Base-by-base conservation (phyloP, 2,888 invertebrate genomes). In the Hirtodrosophila confusa region DNA sequence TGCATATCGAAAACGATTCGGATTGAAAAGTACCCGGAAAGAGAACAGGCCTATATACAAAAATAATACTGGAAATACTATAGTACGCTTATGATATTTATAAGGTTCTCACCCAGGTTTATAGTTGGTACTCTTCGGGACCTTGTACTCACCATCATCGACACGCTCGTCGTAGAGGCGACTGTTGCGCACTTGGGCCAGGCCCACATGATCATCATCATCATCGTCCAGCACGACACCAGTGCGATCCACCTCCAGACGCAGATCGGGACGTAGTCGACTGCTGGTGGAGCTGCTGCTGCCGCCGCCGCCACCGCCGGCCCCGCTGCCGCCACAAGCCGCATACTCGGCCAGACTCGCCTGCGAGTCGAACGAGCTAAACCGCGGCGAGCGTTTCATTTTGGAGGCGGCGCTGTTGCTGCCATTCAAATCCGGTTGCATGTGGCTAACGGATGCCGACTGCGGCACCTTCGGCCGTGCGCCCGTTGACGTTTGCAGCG, bases 381-480 rank as follows among this genome's bases (percentile, higher is more conserved):
- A 92, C 4, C 92, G 88, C 31, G 92, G 92, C 33, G 92, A 92
- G 8, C 92, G 89, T 72, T 92, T 92, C 91, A 92, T 92, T 75
- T 90, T 90, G 12, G 91, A 89, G 5, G 89, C 82, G 7, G 60
- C 75, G 31, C 54, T 54, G 43, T 51, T 51, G 61, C 78, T 57
- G 36, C 84, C 82, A 57, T 87, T 78, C 40, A 72, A 51, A 66
- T 87, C 74, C 56, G 82, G 68, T 40, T 72, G 75, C 69, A 88
- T 86, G 40, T 89, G 66, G 8, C 90, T 75, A 68, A 88, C 72
- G 67, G 92, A 86, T 35, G 88, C 87, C 3, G 90, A 90, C 75
- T 91, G 91, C 57, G 91, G 91, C 69, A 96, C 94, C 92, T 96
- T 97, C 4, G 96, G 96, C 76, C 96, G 93, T 27, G 96, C 96